These are phyloP conservation scores for Cybosia mesomella DNA, from an alignment of 2,888 invertebrate species.

Conservation along the genomic window DNA sequence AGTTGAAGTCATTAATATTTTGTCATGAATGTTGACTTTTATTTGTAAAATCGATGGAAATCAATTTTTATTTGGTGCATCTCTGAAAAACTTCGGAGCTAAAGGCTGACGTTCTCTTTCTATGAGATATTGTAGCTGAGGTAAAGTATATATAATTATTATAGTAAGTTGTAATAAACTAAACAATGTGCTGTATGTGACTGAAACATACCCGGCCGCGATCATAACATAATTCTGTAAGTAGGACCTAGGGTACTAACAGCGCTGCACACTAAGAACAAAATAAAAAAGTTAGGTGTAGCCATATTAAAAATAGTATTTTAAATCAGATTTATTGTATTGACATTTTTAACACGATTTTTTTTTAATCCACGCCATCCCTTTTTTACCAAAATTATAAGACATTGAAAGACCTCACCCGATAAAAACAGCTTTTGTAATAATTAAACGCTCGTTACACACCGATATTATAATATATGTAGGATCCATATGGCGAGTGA, in stretches of 20 bases:
- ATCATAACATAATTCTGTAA: conserved; percentile 46
- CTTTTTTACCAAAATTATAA: not conserved
- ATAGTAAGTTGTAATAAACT: conserved; percentile 47
- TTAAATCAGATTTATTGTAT: not conserved
- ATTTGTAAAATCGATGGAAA: conserved; percentile 33
- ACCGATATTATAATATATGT: too few species aligned
- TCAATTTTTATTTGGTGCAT: conserved; percentile 14
- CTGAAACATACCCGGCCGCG: conserved; percentile 71
- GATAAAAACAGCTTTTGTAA: too few species aligned
- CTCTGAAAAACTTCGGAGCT: conserved; percentile 23
- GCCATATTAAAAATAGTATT: conserved; percentile 4
- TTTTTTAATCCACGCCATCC: not conserved
- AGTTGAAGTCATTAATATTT: conserved; percentile 23
- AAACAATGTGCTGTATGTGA: conserved; percentile 61
- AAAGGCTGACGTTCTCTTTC: conserved; percentile 49
- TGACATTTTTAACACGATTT: not conserved
- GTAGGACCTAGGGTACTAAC: conserved; percentile 16
- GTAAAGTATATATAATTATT: conserved; percentile 49
- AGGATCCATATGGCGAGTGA: too few species aligned
- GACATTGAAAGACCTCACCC: not conserved
- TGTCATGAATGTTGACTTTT: conserved; percentile 19
- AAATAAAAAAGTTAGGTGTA: not conserved
- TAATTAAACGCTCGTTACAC: not conserved
- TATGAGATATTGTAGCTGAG: conserved; percentile 35
- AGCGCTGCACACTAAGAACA: conserved; percentile 14